phyloP scores from a whole-genome alignment of 2,797 vertebrate genomes.

The Moxostoma hubbsi region DNA sequence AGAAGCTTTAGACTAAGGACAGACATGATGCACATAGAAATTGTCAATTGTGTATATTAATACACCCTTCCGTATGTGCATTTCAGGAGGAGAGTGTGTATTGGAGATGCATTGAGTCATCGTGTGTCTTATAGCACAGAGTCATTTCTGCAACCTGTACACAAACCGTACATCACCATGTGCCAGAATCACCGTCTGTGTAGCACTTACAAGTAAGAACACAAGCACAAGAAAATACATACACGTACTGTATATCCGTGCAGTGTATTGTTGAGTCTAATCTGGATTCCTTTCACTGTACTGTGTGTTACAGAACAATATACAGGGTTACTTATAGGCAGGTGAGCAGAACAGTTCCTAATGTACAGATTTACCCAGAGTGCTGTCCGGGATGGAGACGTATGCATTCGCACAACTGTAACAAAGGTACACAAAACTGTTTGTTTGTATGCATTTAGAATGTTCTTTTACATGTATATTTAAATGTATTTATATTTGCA shows the following conservation, averaged over 20 bases:
- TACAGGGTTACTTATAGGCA: slow-evolving; percentile 85
- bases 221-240: slow-evolving; percentile 20
- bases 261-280: too few relatives aligned
- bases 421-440: slow-evolving; percentile 77
- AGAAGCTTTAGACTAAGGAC: not conserved
- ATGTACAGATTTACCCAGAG: slow-evolving; percentile 63
- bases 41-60: too few relatives aligned
- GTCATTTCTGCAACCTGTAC: slow-evolving; percentile 85
- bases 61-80: not conserved
- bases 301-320: slow-evolving; percentile 78
- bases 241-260: not conserved
- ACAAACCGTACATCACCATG: slow-evolving; percentile 92
- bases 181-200: slow-evolving; percentile 88
- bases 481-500: not conserved
- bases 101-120: slow-evolving; percentile 43
- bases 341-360: slow-evolving; percentile 64
- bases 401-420: slow-evolving; percentile 77
- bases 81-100: slow-evolving; percentile 85
- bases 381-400: slow-evolving; percentile 91
- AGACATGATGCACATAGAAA: too few relatives aligned
- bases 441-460: not conserved
- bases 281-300: not conserved
- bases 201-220: slow-evolving; percentile 92
- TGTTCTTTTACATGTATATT: too few relatives aligned
- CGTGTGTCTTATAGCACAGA: slow-evolving; percentile 68